These are phyloP conservation scores for Tenebrosternarchus preto DNA, from an alignment of 2,113 vertebrate species.

Conservation along the genomic window DNA sequence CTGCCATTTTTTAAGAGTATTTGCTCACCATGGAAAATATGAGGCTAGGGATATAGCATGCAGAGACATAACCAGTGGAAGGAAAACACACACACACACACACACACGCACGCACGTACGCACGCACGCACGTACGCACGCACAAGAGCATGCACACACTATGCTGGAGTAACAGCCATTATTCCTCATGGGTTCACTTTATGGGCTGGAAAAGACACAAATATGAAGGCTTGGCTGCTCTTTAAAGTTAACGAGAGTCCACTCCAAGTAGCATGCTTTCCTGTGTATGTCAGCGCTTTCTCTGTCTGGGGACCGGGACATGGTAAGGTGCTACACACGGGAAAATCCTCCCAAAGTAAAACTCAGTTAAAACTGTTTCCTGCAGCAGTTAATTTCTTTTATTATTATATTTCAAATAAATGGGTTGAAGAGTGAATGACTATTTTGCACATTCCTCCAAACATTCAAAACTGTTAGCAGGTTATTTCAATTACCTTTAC, in stretches of 20 bases:
- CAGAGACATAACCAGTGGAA: slow-evolving; percentile 58
- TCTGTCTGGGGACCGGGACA: slow-evolving; percentile 14
- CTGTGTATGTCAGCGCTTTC: slow-evolving; percentile 36
- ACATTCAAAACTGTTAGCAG: neutral
- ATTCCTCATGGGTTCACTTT: slow-evolving; percentile 60
- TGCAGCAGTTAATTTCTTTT: slow-evolving; percentile 13
- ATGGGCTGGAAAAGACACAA: slow-evolving; percentile 65
- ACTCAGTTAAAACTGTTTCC: neutral
- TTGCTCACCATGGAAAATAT: slow-evolving; percentile 75
- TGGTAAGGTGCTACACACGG: neutral
- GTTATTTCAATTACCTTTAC: neutral
- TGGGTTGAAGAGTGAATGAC: neutral
- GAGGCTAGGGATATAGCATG: slow-evolving; percentile 61
- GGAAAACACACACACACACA: slow-evolving; percentile 43
- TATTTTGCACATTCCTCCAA: neutral
- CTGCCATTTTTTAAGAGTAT: slow-evolving; percentile 65
- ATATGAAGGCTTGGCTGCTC: slow-evolving; percentile 58
- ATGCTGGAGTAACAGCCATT: slow-evolving; percentile 38
- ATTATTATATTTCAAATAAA: slow-evolving; percentile 25
- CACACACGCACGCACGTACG: slow-evolving; percentile 37
- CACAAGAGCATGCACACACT: slow-evolving; percentile 7
- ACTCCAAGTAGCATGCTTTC: slow-evolving; percentile 49
- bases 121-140: slow-evolving; percentile 46
- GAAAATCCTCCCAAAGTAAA: slow-evolving; percentile 17
- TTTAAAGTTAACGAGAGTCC: slow-evolving; percentile 54